Base-by-base conservation (phyloP, 2,888 invertebrate genomes). In the Diplolepis rosae region DNA sequence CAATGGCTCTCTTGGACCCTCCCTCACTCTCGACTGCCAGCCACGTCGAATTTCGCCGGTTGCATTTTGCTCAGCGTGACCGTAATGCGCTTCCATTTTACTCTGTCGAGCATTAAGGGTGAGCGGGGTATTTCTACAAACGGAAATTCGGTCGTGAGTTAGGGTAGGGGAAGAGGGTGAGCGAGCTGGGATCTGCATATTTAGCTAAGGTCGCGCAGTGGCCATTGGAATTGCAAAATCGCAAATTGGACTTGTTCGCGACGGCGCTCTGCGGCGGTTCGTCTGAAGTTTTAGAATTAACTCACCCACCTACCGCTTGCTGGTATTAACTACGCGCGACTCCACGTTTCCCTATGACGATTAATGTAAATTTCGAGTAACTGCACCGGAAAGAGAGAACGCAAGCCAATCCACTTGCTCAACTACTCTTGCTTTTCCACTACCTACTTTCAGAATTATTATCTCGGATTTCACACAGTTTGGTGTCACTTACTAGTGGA, bases 151-250 rank as follows among this genome's bases (percentile, higher is more conserved):
- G 73, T 77, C 72, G 77, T 61, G 73, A 39, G 76, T 74, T 68
- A 68, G 54, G 79, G 68, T n/a, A n/a, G n/a, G n/a, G n/a, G n/a
- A n/a, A n/a, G n/a, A n/a, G n/a, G n/a, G n/a, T n/a, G n/a, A n/a
- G n/a, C 70, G 45, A 69, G 74, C 51, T 71, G 69, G 79, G 84
- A 88, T 88, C 85, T 88, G 84, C 87, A 88, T 88, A 87, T 85
- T 85, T 84, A 83, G 84, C 81, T 82, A 85, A 86, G 85, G 85
- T 82, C 85, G 82, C 83, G 80, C 78, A 78, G 83, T 82, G 84
- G 82, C 85, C 85, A 88, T 88, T 88, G 88, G 88, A 88, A 88
- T 88, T 88, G 87, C 87, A 87, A 88, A 88, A 87, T 88, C 84
- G 83, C 83, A 87, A 88, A 88, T 87, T 88, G 86, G 85, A 87